These are phyloP conservation scores for Dipodomys stephensi DNA, from an alignment of 2,113 vertebrate genomes.

Conservation along the genomic window DNA sequence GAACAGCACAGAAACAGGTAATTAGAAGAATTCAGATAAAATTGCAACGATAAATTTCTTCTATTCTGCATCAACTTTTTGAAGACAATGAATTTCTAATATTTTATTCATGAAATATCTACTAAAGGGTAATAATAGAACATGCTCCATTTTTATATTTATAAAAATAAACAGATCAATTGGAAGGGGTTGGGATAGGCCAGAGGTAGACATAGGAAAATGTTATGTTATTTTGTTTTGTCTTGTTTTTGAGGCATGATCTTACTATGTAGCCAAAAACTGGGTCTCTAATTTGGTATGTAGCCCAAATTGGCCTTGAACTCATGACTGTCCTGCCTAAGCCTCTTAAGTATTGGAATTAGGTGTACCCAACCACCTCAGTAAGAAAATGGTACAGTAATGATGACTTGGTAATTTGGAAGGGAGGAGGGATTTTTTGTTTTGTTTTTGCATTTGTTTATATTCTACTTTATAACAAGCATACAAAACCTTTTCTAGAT, in stretches of 20 bases:
- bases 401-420: conserved; percentile 1
- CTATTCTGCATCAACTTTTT: conserved; percentile 12
- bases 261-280: neutral
- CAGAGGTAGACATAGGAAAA: neutral
- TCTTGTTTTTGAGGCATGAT: neutral
- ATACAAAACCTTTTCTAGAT: neutral
- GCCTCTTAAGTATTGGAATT: neutral
- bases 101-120: neutral
- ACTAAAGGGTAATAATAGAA: conserved; percentile 38
- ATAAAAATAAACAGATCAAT: conserved; percentile 1
- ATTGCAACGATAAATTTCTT: neutral
- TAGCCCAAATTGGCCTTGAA: neutral
- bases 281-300: neutral
- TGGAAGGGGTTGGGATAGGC: neutral
- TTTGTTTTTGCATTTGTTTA: neutral
- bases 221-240: neutral
- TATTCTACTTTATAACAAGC: neutral
- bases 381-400: neutral
- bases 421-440: neutral
- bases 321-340: neutral
- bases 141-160: neutral
- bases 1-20: conserved; percentile 6
- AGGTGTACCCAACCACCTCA: neutral
- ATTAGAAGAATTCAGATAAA: conserved; percentile 40
- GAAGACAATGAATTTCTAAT: neutral